A percentile compares a stretch with the other conserved stretches of the same genome.
These are phyloP conservation scores for Cervus canadensis DNA, from an alignment of 2,113 vertebrate species.

Conservation along the genomic window DNA sequence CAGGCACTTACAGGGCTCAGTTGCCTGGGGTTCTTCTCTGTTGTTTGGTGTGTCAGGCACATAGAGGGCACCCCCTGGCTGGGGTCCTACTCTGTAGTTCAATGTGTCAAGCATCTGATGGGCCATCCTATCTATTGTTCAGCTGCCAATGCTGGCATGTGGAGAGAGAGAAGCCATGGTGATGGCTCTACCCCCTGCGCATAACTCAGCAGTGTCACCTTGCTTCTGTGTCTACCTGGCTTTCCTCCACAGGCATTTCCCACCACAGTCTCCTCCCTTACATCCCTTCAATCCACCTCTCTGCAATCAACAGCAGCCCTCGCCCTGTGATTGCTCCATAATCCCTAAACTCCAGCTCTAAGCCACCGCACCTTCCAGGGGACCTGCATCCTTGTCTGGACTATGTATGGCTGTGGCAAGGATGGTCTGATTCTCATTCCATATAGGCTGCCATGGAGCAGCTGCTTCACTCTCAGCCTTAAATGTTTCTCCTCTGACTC, in stretches of 20 bases:
- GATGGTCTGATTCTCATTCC: background rate
- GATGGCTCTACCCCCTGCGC: fast-evolving
- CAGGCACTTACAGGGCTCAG: background rate
- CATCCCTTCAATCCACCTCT: background rate
- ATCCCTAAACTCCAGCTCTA: background rate
- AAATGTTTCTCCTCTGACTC: background rate
- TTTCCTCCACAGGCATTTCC: background rate
- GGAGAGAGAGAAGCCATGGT: background rate
- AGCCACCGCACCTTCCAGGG: background rate
- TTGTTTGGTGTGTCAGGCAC: background rate
- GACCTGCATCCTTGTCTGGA: background rate
- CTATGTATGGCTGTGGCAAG: background rate
- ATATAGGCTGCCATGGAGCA: background rate
- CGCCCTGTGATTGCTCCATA: background rate
- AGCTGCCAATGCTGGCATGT: background rate
- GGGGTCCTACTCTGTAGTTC: background rate
- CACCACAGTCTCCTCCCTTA: background rate
- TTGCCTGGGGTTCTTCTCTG: background rate
- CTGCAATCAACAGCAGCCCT: background rate
- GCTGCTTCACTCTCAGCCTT: background rate
- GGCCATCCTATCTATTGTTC: background rate
- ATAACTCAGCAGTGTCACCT: background rate
- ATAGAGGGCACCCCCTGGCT: background rate
- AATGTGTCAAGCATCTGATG: background rate
- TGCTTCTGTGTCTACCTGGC: background rate